Evolutionary conservation across 2,113 vertebrate species (phyloP).

Genomic region (Saguinus imperator): DNA sequence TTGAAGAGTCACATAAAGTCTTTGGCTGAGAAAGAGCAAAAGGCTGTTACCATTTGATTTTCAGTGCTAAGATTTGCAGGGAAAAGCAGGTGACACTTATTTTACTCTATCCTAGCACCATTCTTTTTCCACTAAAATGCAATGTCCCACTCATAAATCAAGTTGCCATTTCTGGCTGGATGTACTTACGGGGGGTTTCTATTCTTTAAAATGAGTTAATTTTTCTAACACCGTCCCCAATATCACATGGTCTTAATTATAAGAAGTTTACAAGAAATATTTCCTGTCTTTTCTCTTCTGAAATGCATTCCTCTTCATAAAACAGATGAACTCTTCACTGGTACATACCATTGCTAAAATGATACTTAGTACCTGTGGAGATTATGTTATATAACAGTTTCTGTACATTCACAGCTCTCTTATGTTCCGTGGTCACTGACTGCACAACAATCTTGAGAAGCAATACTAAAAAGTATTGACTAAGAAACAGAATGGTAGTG

Average conservation of each 20-base stretch:
- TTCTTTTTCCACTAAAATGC: not conserved
- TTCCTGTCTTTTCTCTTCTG: not conserved
- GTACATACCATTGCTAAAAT: not conserved
- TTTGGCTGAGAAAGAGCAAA: constrained; percentile 10
- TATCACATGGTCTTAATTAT: not conserved
- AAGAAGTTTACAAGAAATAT: not conserved
- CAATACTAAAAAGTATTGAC: not conserved
- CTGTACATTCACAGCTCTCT: not conserved
- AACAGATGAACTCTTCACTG: constrained; percentile 23
- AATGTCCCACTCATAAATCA: not conserved
- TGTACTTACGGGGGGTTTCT: not conserved
- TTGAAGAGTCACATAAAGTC: not conserved
- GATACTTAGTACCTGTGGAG: not conserved
- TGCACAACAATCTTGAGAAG: not conserved
- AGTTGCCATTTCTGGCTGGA: not conserved
- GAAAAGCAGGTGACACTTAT: not conserved
- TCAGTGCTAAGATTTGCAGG: not conserved
- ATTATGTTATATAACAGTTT: not conserved
- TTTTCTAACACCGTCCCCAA: not conserved
- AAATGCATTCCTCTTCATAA: constrained; percentile 18
- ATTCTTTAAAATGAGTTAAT: not conserved
- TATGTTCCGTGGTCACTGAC: not conserved
- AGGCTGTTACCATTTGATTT: not conserved
- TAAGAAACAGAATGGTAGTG: not conserved
- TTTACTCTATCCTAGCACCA: not conserved